phyloP scores from a whole-genome alignment of 2,888 invertebrate genomes.

The Mylabris sibirica region DNA sequence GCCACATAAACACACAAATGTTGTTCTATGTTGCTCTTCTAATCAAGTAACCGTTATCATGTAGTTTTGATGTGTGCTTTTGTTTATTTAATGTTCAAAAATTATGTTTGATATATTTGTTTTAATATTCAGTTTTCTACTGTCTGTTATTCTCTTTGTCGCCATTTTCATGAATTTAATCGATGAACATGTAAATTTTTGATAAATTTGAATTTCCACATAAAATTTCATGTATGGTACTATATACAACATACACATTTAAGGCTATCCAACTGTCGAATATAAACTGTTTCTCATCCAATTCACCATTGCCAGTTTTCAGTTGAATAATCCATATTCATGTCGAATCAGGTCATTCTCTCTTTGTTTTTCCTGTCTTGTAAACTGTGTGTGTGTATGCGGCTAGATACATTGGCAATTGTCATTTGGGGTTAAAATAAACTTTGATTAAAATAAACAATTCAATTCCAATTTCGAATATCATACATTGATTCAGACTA shows the following conservation, averaged over 20 bases:
- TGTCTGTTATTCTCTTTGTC: neutral
- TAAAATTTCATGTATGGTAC: neutral
- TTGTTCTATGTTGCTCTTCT: too few relatives aligned
- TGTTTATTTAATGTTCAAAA: too few relatives aligned
- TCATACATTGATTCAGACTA: slow-evolving; percentile 32
- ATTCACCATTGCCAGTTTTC: slow-evolving; percentile 21
- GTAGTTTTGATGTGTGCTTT: too few relatives aligned
- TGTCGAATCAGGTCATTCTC: slow-evolving; percentile 25
- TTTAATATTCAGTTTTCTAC: neutral
- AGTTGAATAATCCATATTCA: slow-evolving; percentile 33
- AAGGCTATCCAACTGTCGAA: neutral
- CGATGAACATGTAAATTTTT: neutral
- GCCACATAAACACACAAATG: too few relatives aligned
- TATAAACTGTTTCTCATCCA: neutral
- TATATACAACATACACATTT: neutral
- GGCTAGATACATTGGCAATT: slow-evolving; percentile 10
- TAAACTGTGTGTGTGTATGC: neutral
- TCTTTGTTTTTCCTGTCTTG: slow-evolving; percentile 19
- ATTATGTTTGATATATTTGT: neutral
- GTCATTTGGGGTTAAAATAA: slow-evolving; percentile 21
- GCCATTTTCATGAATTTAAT: neutral
- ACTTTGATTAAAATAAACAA: slow-evolving; percentile 39
- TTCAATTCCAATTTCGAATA: slow-evolving; percentile 38
- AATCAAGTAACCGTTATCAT: too few relatives aligned
- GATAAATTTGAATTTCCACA: neutral